Percentiles rank a stretch among this genome's conserved stretches.
These are phyloP conservation scores for Clarias laeviceps DNA, from an alignment of 2,797 vertebrate genomes.

Conservation along the genomic window DNA sequence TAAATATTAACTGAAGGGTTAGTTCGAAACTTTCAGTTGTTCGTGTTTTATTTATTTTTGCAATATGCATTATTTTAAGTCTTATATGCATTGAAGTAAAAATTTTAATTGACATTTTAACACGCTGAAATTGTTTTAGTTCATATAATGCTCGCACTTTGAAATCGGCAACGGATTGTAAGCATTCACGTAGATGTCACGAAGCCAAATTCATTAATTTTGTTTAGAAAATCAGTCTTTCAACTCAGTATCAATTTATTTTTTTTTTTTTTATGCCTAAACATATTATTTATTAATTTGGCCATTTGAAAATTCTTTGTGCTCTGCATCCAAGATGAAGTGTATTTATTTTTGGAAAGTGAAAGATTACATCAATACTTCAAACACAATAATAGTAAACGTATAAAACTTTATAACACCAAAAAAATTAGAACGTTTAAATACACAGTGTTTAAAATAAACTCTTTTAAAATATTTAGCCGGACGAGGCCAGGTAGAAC, in stretches of 20 bases:
- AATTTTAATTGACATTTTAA: background rate
- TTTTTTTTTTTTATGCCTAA: no score
- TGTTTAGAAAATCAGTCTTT: background rate
- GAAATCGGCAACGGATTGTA: background rate
- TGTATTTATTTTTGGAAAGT: background rate
- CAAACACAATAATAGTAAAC: background rate
- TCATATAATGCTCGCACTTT: background rate
- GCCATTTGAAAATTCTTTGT: background rate
- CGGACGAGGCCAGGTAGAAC: background rate
- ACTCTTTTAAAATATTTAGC: background rate
- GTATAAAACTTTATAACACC: background rate
- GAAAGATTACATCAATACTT: background rate
- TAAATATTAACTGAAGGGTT: background rate
- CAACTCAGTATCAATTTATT: background rate
- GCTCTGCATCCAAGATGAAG: background rate
- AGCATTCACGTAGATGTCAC: background rate
- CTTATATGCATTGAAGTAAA: no score
- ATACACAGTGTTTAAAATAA: background rate
- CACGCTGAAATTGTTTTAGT: background rate
- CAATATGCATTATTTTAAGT: background rate
- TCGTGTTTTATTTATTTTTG: background rate
- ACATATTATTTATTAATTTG: background rate
- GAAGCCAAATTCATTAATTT: background rate
- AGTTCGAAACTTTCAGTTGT: background rate
- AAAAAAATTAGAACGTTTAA: background rate